Conservation (phyloP, 1,140 invertebrate species). For the Bacillus rossius region DNA sequence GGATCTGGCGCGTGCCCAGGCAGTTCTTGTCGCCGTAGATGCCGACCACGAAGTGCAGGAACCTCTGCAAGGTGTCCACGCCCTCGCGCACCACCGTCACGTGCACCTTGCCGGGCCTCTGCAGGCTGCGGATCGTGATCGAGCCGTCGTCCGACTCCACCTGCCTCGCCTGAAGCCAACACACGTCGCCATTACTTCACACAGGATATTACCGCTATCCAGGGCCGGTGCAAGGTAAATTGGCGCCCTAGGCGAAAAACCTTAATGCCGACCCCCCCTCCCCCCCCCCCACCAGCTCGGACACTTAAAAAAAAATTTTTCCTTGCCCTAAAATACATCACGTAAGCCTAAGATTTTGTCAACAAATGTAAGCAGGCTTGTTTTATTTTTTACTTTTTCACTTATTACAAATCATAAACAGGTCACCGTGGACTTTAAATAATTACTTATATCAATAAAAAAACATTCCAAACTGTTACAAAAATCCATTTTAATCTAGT, state of each 20-base stretch:
- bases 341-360: too few species aligned
- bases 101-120: conserved; percentile 59
- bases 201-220: conserved; percentile 1
- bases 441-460: too few species aligned
- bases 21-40: conserved; percentile 68
- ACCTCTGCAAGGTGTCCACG: conserved; percentile 81
- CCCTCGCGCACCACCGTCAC: conserved; percentile 63
- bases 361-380: neutral
- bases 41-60: conserved; percentile 71
- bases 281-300: too few species aligned
- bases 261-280: too few species aligned
- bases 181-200: conserved; percentile 10
- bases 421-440: too few species aligned
- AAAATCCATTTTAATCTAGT: too few species aligned
- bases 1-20: conserved; percentile 85
- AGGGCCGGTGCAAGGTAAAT: too few species aligned
- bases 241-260: too few species aligned
- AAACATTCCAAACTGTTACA: too few species aligned
- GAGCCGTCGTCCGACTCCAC: conserved; percentile 49
- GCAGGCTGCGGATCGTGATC: conserved; percentile 67
- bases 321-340: too few species aligned
- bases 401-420: too few species aligned
- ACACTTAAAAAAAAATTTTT: too few species aligned
- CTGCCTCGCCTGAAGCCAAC: conserved; percentile 47
- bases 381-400: neutral